Percentiles rank a stretch among this genome's conserved stretches.
Evolutionary conservation across 2,113 vertebrate species (phyloP).

Genomic region (Corvus hawaiiensis): DNA sequence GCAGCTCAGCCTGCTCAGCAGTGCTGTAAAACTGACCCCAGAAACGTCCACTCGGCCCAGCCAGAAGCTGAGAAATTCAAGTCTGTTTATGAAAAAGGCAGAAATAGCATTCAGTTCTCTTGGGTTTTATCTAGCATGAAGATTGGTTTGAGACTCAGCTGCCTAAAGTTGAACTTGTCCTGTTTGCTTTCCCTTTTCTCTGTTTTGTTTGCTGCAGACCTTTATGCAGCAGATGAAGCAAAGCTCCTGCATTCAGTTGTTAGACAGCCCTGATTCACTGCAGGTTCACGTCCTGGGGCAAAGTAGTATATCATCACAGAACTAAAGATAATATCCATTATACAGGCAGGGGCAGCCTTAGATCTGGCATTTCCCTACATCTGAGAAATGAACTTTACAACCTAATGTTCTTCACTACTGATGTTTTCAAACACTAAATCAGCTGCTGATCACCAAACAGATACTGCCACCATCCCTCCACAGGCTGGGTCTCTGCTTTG

Average conservation of each 20-base stretch:
- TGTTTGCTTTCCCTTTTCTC: rapidly evolving
- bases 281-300: neutral
- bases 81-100: neutral
- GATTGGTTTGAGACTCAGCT: neutral
- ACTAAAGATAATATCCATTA: neutral
- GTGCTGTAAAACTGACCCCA: neutral
- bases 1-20: neutral
- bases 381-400: neutral
- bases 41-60: neutral
- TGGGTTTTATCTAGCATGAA: neutral
- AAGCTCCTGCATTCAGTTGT: neutral
- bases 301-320: neutral
- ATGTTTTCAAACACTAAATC: neutral
- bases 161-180: neutral
- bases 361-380: neutral
- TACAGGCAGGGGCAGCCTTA: neutral
- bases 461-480: neutral
- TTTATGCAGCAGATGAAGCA: neutral
- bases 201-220: neutral
- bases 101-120: neutral
- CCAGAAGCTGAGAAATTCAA: neutral
- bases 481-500: neutral
- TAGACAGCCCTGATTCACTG: neutral
- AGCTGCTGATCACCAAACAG: neutral
- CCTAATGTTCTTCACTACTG: neutral